Base-by-base conservation (phyloP, 92 coral and sea anemone species). In the Meandrina meandrites region DNA sequence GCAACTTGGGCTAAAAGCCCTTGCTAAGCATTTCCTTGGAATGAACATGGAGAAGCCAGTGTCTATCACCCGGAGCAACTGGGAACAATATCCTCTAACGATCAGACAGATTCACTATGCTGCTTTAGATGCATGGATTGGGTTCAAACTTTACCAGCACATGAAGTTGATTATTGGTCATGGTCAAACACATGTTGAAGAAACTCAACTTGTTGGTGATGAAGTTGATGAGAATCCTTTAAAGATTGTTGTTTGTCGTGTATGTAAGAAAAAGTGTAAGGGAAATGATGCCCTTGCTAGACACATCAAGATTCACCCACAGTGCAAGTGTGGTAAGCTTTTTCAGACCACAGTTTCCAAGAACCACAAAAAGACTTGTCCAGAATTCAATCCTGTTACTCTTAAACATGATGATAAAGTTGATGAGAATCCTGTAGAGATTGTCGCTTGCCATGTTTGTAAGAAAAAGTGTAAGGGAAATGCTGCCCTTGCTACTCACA, bases 121-220 rank as follows among this genome's bases (percentile, higher is more conserved):
- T 34, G 94, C 94, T 21, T 48, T 93, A 31, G 96, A 93, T 87
- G 96, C 96, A 4, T 93, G 96, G 96, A 76, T 91, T 36, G 91
- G 93, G 42, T 71, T 93, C 8, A 91, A 91, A 83, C 34, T 93
- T 54, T 91, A 81, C 85, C 84, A 71, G 51, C 87, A 84, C 79
- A 75, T 93, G 73, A 91, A 85, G 56, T 42, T 32, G 42, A 50
- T 82, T 36, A 37, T 1, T 12, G 56, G 66, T 10, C 51, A 32
- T 19, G 74, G 5, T 17, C 37, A 42, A 42, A 81, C 70, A 27
- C 24, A 35, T 21, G 2, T 40, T 40, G 45, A 40, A 40, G 6
- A 40, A 40, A 40, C 45, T 2, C 45, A 40, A 40, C 22, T 64
- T 19, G 77, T 70, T 34, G 45, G 15, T 14, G 79, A 72, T 75